phyloP scores from a whole-genome alignment of 1,140 invertebrate species.

The Drosophila seguyi region DNA sequence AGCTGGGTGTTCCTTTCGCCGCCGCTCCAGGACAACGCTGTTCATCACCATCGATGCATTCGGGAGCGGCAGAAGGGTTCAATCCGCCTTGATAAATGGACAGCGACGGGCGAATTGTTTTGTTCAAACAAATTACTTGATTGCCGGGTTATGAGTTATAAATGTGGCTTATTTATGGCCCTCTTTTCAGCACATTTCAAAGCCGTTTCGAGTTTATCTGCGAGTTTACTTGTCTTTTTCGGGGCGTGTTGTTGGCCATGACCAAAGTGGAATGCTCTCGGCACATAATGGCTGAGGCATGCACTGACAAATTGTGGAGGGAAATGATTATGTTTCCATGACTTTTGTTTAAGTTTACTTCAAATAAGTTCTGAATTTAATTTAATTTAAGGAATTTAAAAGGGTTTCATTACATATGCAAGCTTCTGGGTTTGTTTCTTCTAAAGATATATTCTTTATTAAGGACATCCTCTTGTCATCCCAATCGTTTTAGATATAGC shows the following conservation, averaged over 20 bases:
- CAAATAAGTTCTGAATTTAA: neutral
- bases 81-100: slow-evolving; percentile 66
- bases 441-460: no score
- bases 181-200: slow-evolving; percentile 17
- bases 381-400: no score
- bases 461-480: no score
- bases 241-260: slow-evolving; percentile 28
- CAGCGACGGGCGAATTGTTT: slow-evolving; percentile 71
- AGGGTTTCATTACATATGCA: neutral
- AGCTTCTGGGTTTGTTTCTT: neutral
- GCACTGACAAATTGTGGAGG: slow-evolving; percentile 3
- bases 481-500: neutral
- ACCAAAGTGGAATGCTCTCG: slow-evolving; percentile 24
- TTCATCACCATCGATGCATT: slow-evolving; percentile 59
- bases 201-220: slow-evolving; percentile 23
- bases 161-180: slow-evolving; percentile 67
- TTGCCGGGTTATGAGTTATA: slow-evolving; percentile 63
- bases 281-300: slow-evolving; percentile 30
- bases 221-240: slow-evolving; percentile 4
- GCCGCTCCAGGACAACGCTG: slow-evolving; percentile 13
- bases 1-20: neutral
- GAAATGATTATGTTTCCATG: neutral
- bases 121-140: slow-evolving; percentile 82
- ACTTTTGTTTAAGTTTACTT: fast-evolving
- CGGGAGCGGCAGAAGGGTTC: slow-evolving; percentile 52